Base-by-base conservation (phyloP, 2,888 invertebrate genomes). In the Automeris io region DNA sequence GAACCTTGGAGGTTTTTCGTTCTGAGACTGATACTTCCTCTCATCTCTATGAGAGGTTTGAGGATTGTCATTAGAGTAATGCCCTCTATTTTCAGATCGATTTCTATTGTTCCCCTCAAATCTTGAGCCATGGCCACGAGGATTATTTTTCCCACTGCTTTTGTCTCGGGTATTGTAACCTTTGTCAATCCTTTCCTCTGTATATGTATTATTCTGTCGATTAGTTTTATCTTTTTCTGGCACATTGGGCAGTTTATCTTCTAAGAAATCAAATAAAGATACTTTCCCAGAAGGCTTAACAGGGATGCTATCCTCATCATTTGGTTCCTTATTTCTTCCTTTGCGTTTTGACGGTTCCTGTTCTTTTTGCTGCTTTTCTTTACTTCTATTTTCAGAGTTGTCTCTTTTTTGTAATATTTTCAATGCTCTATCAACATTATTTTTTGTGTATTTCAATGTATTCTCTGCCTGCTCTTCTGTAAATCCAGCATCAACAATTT, bases 201-300 rank as follows among this genome's bases (percentile, higher is more conserved):
- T 57, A 36, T 62, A 57, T 31, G 66, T 57, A 39, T 65, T 69
- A 41, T 70, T 60, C 26, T 70, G 72, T 6, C 75, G 64, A 47
- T 49, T 75, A 42, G 59, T 77, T 45, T 64, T 79, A 39, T 76
- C 85, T 38, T 71, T 80, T 37, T 89, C 88, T 25, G 82, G 72
- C 41, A 90, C 88, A 48, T 81, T 78, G 29, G 92, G 92, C 32
- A 95, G 76, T 77, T 95, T 95, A 57, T 93, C 91, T 65, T 95
- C 94, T 5, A 95, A 87, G 65, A 94, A 95, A 69, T 94, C 93
- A 70, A 95, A 95, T 2, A 95, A 75, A 0, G 93, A 94, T 1
- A 95, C 91, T 75, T 92, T 93, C 29, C 92, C 92, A 7, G 93
- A 91, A 1, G 95, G 95, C 70, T 94, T 95, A 5, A 90, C 88